Conservation (phyloP, 2,888 invertebrate species). For the Bugula neritina region DNA sequence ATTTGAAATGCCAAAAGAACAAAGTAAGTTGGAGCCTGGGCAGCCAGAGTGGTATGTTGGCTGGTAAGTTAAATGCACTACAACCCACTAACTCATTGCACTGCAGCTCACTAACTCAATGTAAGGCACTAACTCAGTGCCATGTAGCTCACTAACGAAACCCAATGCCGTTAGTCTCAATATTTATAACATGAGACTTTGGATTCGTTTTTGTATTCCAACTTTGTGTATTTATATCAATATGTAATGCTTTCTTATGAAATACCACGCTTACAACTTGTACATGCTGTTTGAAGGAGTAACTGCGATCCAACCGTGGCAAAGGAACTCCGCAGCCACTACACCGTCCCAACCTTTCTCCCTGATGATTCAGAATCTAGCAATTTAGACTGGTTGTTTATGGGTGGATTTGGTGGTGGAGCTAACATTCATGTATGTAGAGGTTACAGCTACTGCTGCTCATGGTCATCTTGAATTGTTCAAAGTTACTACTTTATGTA, state of each 20-base stretch:
- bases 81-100: no score
- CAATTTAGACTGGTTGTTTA: slow-evolving; percentile 81
- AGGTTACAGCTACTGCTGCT: no score
- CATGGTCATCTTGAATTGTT: no score
- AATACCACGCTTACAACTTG: no score
- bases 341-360: slow-evolving; percentile 75
- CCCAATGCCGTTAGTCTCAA: no score
- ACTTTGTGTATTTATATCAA: no score
- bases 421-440: slow-evolving; percentile 73
- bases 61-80: slow-evolving; percentile 69
- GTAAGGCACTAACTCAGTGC: no score
- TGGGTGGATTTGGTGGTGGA: slow-evolving; percentile 77
- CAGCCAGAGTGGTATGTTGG: slow-evolving; percentile 81
- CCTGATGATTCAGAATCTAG: slow-evolving; percentile 83
- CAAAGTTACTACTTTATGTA: no score
- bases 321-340: slow-evolving; percentile 67
- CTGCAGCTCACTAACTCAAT: no score
- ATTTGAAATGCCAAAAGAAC: slow-evolving; percentile 66
- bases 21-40: slow-evolving; percentile 62
- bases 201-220: neutral
- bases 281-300: slow-evolving; percentile 63
- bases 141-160: no score
- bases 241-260: no score
- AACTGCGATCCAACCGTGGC: slow-evolving; percentile 80
- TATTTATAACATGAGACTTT: neutral